Evolutionary conservation across 53 echinoderm and acorn worm species (phyloP).

Genomic region (Pentamera pediparva): DNA sequence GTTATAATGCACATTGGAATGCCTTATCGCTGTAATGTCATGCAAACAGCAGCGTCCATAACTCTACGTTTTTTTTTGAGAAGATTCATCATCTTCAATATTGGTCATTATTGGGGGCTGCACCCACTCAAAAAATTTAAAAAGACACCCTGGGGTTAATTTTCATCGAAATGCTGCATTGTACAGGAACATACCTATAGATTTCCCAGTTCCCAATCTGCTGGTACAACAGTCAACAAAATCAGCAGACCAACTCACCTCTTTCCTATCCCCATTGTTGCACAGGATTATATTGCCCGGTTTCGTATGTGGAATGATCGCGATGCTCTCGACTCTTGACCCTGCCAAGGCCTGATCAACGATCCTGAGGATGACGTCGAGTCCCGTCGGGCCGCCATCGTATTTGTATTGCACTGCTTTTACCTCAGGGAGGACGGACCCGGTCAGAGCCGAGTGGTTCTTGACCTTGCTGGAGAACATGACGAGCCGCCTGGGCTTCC

Average conservation of each 20-base stretch:
- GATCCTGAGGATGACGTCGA: conserved; percentile 59
- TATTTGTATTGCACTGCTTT: conserved; percentile 94
- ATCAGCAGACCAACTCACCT: conserved; percentile 61
- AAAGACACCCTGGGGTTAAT: too few relatives aligned
- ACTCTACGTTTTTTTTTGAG: too few relatives aligned
- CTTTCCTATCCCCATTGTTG: conserved; percentile 80
- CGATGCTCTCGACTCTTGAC: conserved; percentile 69
- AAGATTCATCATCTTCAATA: too few relatives aligned
- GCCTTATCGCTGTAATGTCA: too few relatives aligned
- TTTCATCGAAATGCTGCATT: too few relatives aligned
- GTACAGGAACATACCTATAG: not conserved
- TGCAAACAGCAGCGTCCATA: too few relatives aligned
- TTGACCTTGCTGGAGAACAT: conserved; percentile 85
- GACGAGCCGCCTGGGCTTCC: conserved; percentile 53
- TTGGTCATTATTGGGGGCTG: too few relatives aligned
- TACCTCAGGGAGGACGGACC: conserved; percentile 65
- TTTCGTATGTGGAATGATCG: conserved; percentile 80
- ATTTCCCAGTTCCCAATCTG: not conserved
- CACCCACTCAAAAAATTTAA: too few relatives aligned
- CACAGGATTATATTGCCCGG: conserved; percentile 81
- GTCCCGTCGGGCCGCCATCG: conserved; percentile 53
- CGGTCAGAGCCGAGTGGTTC: conserved; percentile 65
- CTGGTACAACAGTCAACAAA: not conserved
- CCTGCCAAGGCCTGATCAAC: conserved; percentile 62
- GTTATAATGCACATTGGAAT: too few relatives aligned